Conservation (phyloP, 2,888 invertebrate genomes). For the Piscicola geometra region DNA sequence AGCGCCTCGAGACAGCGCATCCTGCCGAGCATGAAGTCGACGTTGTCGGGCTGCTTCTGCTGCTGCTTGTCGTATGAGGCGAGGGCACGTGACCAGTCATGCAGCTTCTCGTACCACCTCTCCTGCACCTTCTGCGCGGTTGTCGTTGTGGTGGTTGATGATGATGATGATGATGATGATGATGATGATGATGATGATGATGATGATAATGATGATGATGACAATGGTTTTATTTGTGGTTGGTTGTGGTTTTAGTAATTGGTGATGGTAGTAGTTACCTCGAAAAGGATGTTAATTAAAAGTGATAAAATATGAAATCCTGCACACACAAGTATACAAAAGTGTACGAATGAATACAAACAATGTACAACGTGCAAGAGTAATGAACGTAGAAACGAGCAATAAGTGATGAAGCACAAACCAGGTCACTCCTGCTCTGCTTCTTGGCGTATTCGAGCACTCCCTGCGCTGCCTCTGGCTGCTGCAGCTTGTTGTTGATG, state of each 20-base stretch:
- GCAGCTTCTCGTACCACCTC: slow-evolving; percentile 95
- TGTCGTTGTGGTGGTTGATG: neutral
- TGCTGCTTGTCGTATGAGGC: slow-evolving; percentile 77
- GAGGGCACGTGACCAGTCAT: slow-evolving; percentile 96
- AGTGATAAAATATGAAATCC: no score
- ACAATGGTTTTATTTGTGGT: no score
- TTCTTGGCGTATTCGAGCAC: slow-evolving; percentile 79
- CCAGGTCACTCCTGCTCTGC: slow-evolving; percentile 54
- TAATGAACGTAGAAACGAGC: no score
- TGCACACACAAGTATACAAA: no score
- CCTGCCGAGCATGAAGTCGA: slow-evolving; percentile 66
- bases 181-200: neutral
- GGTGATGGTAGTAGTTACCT: no score
- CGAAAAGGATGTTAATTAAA: no score
- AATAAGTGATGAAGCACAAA: no score
- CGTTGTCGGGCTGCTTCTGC: slow-evolving; percentile 50
- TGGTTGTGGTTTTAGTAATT: no score
- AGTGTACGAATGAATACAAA: no score
- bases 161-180: neutral
- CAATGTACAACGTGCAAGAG: no score
- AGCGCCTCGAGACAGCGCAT: slow-evolving; percentile 94
- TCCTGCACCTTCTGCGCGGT: slow-evolving; percentile 62
- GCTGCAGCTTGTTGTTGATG: slow-evolving; percentile 96
- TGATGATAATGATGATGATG: neutral
- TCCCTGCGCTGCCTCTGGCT: slow-evolving; percentile 95